A percentile compares a stretch with the other conserved stretches of the same genome.
Evolutionary conservation across 37 sponge, comb jelly and placozoan species (phyloP).

Genomic region (Petrosia ficiformis): DNA sequence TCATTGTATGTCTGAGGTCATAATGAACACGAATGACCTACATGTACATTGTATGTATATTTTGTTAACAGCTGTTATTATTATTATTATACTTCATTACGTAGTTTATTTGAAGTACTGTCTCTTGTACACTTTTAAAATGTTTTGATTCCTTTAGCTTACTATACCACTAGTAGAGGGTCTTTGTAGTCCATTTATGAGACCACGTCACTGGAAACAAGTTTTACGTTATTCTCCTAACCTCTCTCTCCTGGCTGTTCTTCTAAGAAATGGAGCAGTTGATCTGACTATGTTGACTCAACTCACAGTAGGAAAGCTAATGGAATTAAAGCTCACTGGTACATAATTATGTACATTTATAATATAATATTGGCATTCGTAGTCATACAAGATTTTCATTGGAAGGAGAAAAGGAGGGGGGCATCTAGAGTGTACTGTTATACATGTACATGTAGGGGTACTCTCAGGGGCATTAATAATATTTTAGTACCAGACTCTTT

Average conservation of each 20-base stretch:
- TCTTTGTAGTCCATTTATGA: constrained; percentile 60
- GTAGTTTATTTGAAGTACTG: no score
- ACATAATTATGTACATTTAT: not conserved
- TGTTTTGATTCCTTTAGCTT: not conserved
- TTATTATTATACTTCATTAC: no score
- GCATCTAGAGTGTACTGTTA: no score
- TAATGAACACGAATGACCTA: no score
- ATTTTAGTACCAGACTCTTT: no score
- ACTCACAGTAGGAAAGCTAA: constrained; percentile 45
- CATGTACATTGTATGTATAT: no score
- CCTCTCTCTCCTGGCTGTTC: not conserved
- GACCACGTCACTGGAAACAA: constrained; percentile 97
- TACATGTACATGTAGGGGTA: no score
- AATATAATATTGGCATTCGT: no score
- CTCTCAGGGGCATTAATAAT: no score
- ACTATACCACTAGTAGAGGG: constrained; percentile 47
- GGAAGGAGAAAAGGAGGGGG: no score
- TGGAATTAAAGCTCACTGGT: constrained; percentile 51
- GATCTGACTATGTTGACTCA: constrained; percentile 34
- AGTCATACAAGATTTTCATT: not conserved
- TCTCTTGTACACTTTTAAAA: not conserved
- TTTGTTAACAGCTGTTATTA: no score
- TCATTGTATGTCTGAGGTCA: no score
- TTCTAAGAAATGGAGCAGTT: constrained; percentile 29
- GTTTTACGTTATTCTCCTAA: constrained; percentile 44